phyloP scores from a whole-genome alignment of 2,888 invertebrate genomes.

The Pollenia amentaria region DNA sequence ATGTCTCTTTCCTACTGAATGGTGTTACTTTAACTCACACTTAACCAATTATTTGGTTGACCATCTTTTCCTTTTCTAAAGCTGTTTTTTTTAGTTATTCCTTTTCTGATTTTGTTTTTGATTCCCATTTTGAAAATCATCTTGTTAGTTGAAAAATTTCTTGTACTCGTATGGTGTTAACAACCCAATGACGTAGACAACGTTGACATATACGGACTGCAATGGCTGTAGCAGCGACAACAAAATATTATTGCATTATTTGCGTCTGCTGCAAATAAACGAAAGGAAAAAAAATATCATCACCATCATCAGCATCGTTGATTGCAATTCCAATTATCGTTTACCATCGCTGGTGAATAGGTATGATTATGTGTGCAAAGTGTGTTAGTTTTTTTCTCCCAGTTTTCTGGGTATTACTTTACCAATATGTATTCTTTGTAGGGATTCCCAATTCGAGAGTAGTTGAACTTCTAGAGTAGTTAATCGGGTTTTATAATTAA shows the following conservation, averaged over 20 bases:
- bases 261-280: constrained; percentile 16
- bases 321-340: constrained; percentile 68
- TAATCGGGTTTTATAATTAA: too few species aligned
- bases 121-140: constrained; percentile 50
- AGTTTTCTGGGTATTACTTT: too few species aligned
- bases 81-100: neutral
- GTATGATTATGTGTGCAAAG: neutral
- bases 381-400: neutral
- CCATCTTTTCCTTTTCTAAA: constrained; percentile 42
- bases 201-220: constrained; percentile 40
- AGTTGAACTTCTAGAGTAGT: too few species aligned
- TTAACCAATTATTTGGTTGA: constrained; percentile 59
- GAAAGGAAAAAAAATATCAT: constrained; percentile 11
- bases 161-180: constrained; percentile 43
- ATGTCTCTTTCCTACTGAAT: constrained; percentile 1
- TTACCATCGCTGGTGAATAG: constrained; percentile 34
- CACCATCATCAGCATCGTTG: constrained; percentile 50
- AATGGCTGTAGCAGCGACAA: constrained; percentile 11
- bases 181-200: constrained; percentile 40
- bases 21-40: constrained; percentile 38
- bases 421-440: too few species aligned
- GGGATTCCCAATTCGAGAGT: too few species aligned
- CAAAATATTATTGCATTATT: constrained; percentile 53
- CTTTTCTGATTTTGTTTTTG: constrained; percentile 3
- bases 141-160: constrained; percentile 30